These are phyloP conservation scores for Lepus townsendii DNA, from an alignment of 2,797 vertebrate species.

Conservation along the genomic window DNA sequence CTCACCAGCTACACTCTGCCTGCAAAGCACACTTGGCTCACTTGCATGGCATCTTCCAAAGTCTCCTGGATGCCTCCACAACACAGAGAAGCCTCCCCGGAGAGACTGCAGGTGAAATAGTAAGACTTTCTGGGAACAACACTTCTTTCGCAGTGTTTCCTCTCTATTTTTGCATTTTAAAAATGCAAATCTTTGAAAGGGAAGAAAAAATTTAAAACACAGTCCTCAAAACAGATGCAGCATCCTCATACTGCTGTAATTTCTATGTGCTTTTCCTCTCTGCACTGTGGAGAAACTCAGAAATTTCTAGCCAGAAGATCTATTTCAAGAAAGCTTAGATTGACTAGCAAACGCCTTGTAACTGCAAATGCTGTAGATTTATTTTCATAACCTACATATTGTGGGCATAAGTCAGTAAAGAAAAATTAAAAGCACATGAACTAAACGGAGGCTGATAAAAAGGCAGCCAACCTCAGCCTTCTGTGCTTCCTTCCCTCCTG, in stretches of 20 bases:
- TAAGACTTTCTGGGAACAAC: not conserved
- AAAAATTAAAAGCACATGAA: conserved; percentile 53
- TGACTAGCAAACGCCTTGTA: conserved; percentile 55
- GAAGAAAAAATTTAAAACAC: not conserved
- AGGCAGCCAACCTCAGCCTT: not conserved
- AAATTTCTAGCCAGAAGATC: not conserved
- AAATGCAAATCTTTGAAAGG: conserved; percentile 20
- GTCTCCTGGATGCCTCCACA: not conserved
- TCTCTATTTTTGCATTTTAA: not conserved
- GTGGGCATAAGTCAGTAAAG: conserved; percentile 6
- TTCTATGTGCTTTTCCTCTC: not conserved
- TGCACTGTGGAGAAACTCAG: not conserved
- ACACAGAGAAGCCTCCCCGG: not conserved
- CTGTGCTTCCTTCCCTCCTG: not conserved
- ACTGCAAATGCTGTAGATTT: not conserved
- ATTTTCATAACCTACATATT: conserved; percentile 52
- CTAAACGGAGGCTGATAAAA: conserved; percentile 58
- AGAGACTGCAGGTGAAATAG: not conserved
- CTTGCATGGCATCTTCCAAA: not conserved
- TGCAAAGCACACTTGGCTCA: not conserved
- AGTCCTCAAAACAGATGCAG: not conserved
- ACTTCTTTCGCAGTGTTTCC: not conserved
- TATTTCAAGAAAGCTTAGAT: not conserved
- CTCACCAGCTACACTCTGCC: accelerated
- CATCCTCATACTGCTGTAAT: too few species aligned